Conservation (phyloP, 2,113 vertebrate species). For the Platysteira castanea region DNA sequence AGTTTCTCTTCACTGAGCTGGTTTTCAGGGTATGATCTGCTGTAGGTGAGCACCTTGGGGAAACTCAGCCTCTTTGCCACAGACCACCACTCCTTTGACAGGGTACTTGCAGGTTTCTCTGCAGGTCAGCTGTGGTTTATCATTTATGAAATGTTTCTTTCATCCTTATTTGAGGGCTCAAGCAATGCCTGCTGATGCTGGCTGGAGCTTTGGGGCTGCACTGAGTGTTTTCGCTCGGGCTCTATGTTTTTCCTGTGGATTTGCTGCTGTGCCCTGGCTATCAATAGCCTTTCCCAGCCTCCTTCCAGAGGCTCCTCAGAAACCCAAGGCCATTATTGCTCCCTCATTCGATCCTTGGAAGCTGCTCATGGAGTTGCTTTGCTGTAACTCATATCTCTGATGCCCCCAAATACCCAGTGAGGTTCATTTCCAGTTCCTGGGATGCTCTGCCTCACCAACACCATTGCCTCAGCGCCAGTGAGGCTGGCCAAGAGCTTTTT, state of each 20-base stretch:
- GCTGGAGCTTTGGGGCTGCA: not conserved
- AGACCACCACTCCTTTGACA: not conserved
- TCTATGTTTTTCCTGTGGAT: not conserved
- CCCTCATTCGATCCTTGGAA: not conserved
- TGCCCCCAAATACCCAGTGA: not conserved
- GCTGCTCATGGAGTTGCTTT: not conserved
- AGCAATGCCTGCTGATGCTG: not conserved
- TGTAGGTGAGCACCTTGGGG: not conserved
- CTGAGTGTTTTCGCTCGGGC: not conserved
- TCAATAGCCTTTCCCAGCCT: not conserved
- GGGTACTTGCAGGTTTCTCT: not conserved
- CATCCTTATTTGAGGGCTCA: not conserved
- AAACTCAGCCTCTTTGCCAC: not conserved
- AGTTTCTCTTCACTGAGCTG: not conserved
- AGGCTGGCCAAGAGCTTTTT: conserved; percentile 33
- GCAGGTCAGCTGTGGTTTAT: not conserved
- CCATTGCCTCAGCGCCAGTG: not conserved
- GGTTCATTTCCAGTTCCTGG: conserved; percentile 32
- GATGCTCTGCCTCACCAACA: not conserved
- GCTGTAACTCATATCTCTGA: not conserved
- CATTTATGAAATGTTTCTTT: not conserved
- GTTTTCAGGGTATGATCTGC: not conserved
- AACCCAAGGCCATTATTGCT: not conserved
- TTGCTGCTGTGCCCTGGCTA: not conserved
- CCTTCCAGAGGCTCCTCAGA: not conserved